These are phyloP conservation scores for Corydoras maculifer DNA, from an alignment of 2,113 vertebrate genomes.

Conservation along the genomic window DNA sequence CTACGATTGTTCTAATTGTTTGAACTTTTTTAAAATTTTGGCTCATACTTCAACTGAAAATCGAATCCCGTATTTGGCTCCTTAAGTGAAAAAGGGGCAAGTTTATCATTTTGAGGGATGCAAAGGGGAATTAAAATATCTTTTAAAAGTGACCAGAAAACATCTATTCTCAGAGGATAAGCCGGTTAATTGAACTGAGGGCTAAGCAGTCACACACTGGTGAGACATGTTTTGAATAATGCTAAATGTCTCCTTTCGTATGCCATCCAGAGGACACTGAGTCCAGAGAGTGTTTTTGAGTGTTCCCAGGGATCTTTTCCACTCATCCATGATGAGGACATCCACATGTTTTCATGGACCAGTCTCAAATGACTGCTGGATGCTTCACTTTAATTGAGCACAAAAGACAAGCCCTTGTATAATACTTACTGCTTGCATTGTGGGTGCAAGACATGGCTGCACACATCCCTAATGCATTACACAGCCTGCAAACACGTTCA, in stretches of 20 bases:
- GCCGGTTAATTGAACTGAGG: constrained; percentile 57
- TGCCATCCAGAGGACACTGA: constrained; percentile 33
- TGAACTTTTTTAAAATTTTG: too few relatives aligned
- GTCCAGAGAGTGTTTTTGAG: constrained; percentile 16
- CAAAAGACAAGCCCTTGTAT: neutral
- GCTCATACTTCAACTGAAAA: too few relatives aligned
- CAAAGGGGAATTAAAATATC: constrained; percentile 51
- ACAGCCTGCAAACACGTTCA: neutral
- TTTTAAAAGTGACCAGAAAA: constrained; percentile 45
- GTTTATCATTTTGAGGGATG: constrained; percentile 41
- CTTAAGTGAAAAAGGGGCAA: constrained; percentile 36
- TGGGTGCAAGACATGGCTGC: neutral
- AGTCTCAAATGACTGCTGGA: neutral
- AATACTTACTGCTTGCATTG: neutral
- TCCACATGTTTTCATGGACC: neutral
- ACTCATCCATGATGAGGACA: neutral
- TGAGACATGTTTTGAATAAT: constrained; percentile 52
- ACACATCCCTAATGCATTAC: constrained; percentile 4
- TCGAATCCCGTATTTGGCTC: constrained; percentile 24
- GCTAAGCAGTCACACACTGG: constrained; percentile 60
- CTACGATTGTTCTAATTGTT: too few relatives aligned
- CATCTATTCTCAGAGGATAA: constrained; percentile 53
- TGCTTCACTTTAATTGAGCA: neutral
- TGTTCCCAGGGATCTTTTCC: constrained; percentile 9
- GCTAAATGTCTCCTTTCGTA: constrained; percentile 48